phyloP scores from a whole-genome alignment of 2,888 invertebrate genomes.

The Amorpha juglandis region DNA sequence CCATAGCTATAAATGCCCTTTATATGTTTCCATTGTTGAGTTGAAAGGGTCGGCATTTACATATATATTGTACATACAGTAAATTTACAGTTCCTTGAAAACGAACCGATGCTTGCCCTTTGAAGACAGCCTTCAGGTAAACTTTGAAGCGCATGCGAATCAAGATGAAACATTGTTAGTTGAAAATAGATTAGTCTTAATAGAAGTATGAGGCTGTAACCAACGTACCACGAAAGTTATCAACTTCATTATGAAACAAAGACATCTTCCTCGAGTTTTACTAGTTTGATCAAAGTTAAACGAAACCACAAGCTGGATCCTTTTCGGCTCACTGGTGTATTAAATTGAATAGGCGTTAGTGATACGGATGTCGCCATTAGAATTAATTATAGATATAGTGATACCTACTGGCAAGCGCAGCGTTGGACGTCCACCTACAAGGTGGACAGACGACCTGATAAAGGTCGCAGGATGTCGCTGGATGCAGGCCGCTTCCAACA shows the following conservation, averaged over 20 bases:
- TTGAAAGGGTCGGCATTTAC: not conserved
- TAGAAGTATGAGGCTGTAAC: not conserved
- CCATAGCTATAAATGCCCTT: not conserved
- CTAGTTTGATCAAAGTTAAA: not conserved
- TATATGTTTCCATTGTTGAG: not conserved
- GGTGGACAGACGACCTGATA: too few species aligned
- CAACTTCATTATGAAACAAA: not conserved
- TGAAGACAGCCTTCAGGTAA: not conserved
- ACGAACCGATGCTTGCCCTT: not conserved
- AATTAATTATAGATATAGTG: too few species aligned
- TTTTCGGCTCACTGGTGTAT: too few species aligned
- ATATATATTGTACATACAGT: too few species aligned
- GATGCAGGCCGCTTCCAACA: too few species aligned
- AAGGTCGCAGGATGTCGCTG: too few species aligned
- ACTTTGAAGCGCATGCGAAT: constrained; percentile 5
- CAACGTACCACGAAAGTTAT: not conserved
- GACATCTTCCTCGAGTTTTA: not conserved
- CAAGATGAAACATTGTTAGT: constrained; percentile 7
- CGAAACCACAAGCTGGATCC: not conserved
- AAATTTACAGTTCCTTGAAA: not conserved
- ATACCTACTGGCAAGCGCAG: too few species aligned
- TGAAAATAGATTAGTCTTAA: not conserved
- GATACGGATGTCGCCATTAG: too few species aligned
- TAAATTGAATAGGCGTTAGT: too few species aligned
- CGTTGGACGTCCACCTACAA: too few species aligned